Evolutionary conservation across 2,113 vertebrate genomes (phyloP).

Genomic region (Pedetes capensis): DNA sequence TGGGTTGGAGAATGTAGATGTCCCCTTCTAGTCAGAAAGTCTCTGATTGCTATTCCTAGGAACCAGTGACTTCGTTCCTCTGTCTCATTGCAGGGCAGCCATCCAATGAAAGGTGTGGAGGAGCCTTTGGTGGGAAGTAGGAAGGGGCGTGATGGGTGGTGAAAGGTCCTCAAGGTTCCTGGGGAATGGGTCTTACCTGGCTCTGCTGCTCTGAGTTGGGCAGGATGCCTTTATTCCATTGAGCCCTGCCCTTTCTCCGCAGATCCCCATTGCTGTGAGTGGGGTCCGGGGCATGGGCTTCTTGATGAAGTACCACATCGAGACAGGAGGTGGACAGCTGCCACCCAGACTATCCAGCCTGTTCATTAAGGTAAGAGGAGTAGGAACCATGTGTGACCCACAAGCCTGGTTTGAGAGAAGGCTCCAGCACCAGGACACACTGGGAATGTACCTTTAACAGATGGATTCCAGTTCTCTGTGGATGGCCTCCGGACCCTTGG

Average conservation of each 20-base stretch:
- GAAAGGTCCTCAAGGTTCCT: neutral
- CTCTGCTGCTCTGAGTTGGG: neutral
- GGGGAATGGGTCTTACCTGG: neutral
- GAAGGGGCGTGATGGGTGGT: accelerated
- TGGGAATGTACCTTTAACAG: neutral
- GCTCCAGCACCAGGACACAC: neutral
- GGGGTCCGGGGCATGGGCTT: constrained; percentile 96
- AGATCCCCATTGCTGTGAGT: constrained; percentile 97
- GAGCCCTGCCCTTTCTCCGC: neutral
- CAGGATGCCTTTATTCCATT: accelerated
- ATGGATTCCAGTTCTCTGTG: neutral
- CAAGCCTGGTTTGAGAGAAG: neutral
- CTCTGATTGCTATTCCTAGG: neutral
- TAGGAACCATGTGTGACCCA: neutral
- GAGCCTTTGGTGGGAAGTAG: neutral
- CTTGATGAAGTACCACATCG: constrained; percentile 93
- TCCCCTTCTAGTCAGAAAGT: neutral
- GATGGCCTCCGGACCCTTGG: neutral
- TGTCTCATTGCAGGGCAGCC: neutral
- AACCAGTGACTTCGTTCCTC: neutral
- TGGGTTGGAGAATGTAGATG: neutral
- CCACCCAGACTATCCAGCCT: constrained; percentile 90
- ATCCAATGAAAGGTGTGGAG: neutral
- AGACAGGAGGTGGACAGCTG: constrained; percentile 81
- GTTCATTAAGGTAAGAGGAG: constrained; percentile 91